Percentiles rank a stretch among this genome's conserved stretches.
Evolutionary conservation across 1,140 invertebrate species (phyloP).

Genomic region (Gyrodactylus bullatarudis): DNA sequence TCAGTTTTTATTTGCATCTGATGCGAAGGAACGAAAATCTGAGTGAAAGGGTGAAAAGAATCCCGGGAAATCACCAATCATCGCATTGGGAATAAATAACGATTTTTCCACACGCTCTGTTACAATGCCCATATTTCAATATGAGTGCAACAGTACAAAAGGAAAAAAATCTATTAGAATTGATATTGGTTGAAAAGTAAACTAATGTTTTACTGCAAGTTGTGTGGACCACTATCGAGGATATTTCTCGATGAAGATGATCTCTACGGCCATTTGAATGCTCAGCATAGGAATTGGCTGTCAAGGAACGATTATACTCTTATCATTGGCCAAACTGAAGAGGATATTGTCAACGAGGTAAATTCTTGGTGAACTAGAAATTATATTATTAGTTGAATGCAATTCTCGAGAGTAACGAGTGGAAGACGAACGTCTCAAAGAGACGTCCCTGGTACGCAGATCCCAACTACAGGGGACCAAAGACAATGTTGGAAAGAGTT

Average conservation of each 20-base stretch:
- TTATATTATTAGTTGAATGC: too few species aligned
- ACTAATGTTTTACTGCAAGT: background rate
- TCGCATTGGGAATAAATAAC: too few species aligned
- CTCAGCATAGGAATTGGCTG: background rate
- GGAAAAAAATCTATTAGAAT: background rate
- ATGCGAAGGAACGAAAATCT: too few species aligned
- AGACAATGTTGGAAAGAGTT: background rate
- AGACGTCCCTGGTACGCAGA: background rate
- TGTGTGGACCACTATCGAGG: background rate
- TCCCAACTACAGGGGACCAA: background rate
- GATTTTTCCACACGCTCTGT: too few species aligned
- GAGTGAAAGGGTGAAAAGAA: too few species aligned
- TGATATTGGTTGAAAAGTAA: too few species aligned
- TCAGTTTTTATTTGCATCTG: too few species aligned
- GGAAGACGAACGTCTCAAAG: background rate
- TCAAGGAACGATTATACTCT: background rate
- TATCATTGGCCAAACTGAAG: background rate
- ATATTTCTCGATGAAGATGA: background rate
- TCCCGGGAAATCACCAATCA: too few species aligned
- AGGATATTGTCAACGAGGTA: background rate
- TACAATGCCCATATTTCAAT: background rate
- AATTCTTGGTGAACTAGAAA: too few species aligned
- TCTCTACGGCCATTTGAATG: background rate
- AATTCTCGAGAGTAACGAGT: background rate
- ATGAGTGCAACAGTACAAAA: background rate